Evolutionary conservation across 2,797 vertebrate genomes (phyloP).

Genomic region (Amblyraja radiata): DNA sequence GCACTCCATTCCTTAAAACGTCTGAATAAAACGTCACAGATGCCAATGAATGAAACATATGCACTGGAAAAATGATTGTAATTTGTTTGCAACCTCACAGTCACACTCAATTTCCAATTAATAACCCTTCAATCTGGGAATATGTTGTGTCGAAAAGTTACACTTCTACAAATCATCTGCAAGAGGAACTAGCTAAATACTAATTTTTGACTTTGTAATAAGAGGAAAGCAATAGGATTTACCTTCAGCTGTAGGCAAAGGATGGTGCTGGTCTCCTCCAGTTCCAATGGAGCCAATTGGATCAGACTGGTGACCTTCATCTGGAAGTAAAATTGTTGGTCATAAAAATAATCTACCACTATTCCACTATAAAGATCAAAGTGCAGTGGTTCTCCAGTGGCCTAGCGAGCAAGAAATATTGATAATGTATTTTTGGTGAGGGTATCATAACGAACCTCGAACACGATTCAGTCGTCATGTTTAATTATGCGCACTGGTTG

Average conservation of each 20-base stretch:
- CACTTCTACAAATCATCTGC: not conserved
- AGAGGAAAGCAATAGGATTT: slow-evolving; percentile 40
- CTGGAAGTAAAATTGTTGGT: slow-evolving; percentile 44
- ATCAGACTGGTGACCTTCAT: slow-evolving; percentile 59
- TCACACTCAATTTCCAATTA: not conserved
- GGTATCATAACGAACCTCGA: not conserved
- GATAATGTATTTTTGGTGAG: not conserved
- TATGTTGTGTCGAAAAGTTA: not conserved
- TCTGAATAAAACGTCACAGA: not conserved
- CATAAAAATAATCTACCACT: slow-evolving; percentile 12
- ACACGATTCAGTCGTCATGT: not conserved
- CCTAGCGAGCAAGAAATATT: not conserved
- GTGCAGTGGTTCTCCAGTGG: not conserved
- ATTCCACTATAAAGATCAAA: not conserved
- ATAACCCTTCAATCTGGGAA: not conserved
- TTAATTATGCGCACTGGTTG: not conserved
- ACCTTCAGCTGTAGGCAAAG: slow-evolving; percentile 69
- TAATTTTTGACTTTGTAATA: not conserved
- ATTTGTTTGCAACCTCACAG: not conserved
- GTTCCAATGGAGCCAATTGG: slow-evolving; percentile 59
- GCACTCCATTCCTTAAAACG: not conserved
- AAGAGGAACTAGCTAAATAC: not conserved
- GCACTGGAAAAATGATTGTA: not conserved
- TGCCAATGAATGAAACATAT: not conserved
- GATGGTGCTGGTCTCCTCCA: slow-evolving; percentile 59